Evolutionary conservation across 1,140 invertebrate genomes (phyloP), one percentile per base, ranked within the genome.

Genomic region (Ceratoteleas bidentatus): DNA sequence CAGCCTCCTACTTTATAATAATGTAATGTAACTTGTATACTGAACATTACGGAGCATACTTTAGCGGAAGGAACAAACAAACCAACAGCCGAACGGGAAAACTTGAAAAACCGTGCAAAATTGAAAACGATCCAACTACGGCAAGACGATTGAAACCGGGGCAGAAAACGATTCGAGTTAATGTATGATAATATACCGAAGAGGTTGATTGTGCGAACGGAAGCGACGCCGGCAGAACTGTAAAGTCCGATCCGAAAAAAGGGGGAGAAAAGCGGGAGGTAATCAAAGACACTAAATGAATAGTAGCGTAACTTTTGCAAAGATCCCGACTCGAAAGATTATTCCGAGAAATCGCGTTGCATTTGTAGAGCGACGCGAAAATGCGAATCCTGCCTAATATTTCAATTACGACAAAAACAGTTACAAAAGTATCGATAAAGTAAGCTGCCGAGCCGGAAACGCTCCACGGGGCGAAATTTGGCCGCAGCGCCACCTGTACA

Each of bases 1-100:
- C 91, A 90, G 91, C 91, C 91, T 91, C 91, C 91, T 91, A 91
- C 89, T 91, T 92, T 89, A 90, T 89, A 24, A 85, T 82, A 84
- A 65, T 70, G 68, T 82, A 84, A 65, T 70, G 68, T 82, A 84
- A 88, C 88, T 90, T 90, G 87, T 90, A 90, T 90, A 90, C 89
- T 87, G 73, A 87, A 80, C 73, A 78, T 82, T 74, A 82, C 54
- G 64, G 66, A 85, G 66, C 70, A 77, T 72, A 84, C 76, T 81
- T 84, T 81, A 80, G 83, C 43, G 64, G 76, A 80, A 75, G 74
- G 79, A 81, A 57, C 65, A 77, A 83, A 53, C 79, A 83, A 83
- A 84, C 24, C 24, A 24, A 24, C 24, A 24, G 24, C 24, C 24
- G 24, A 24, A n/a, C n/a, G 24, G 24, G 24, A 24, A n/a, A n/a